Conservation (phyloP, 1,140 invertebrate species). For the Trichonephila clavipes region DNA sequence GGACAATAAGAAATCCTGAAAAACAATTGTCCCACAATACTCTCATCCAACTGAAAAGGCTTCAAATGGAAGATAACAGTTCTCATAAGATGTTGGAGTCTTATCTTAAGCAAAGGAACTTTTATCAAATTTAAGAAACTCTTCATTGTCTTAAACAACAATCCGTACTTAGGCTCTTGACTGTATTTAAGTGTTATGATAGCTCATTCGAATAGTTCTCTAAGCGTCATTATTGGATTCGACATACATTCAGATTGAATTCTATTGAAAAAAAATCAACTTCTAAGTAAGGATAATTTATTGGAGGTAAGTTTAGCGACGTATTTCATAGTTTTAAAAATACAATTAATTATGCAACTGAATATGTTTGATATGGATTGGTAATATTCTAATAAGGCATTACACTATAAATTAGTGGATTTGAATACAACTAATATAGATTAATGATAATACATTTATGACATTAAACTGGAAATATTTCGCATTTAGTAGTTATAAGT, state of each 20-base stretch:
- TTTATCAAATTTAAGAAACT: constrained; percentile 33
- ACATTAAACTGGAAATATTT: no score
- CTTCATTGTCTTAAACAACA: constrained; percentile 29
- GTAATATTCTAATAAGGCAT: no score
- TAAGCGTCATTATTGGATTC: neutral
- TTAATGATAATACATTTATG: no score
- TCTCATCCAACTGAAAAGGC: neutral
- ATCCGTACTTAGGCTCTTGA: neutral
- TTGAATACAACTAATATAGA: no score
- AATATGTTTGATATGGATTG: no score
- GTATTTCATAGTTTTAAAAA: neutral
- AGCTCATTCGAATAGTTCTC: neutral
- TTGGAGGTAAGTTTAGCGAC: neutral
- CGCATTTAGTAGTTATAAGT: no score
- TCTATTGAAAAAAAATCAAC: neutral
- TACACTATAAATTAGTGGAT: no score
- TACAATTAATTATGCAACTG: no score
- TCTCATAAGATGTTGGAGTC: neutral
- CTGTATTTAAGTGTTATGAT: neutral
- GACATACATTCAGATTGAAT: neutral
- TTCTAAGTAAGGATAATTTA: neutral
- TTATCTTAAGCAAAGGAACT: neutral
- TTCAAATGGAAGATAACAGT: neutral
- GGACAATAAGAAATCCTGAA: neutral
- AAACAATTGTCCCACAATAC: constrained; percentile 19